These are phyloP conservation scores for Ophioninae sp. DNA, from an alignment of 2,888 invertebrate species.

Conservation along the genomic window DNA sequence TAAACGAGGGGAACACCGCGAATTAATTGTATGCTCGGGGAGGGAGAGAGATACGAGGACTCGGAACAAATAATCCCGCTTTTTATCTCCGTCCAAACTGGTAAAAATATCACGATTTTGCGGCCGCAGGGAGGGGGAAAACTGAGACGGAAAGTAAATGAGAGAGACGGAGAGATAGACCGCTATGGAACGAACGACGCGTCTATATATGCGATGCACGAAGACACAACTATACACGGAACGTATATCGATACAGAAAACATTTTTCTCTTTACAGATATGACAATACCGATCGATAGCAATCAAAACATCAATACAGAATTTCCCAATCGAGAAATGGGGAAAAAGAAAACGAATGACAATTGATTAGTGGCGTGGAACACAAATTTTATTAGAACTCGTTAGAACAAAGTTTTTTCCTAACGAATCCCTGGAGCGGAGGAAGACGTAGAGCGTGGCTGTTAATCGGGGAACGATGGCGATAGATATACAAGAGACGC, in stretches of 20 bases:
- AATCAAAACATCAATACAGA: neutral
- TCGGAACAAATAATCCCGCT: neutral
- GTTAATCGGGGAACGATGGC: constrained; percentile 43
- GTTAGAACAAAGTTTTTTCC: constrained; percentile 13
- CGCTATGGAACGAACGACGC: neutral
- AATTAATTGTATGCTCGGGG: neutral
- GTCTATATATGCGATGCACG: neutral
- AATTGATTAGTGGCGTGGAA: constrained; percentile 36
- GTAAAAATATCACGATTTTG: constrained; percentile 6
- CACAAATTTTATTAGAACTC: constrained; percentile 3
- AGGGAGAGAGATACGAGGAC: neutral
- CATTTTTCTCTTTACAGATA: constrained; percentile 42
- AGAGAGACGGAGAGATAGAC: neutral
- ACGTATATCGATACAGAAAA: neutral
- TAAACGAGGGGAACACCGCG: neutral
- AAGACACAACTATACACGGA: neutral
- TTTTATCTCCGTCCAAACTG: neutral
- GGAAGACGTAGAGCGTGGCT: neutral
- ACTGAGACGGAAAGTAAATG: neutral
- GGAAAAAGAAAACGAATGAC: constrained; percentile 56
- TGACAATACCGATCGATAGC: constrained; percentile 16
- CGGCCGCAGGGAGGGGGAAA: neutral
- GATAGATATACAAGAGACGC: constrained; percentile 67
- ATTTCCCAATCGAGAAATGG: constrained; percentile 43
- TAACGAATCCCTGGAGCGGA: neutral